Percentiles rank a stretch among this genome's conserved stretches.
Conservation (phyloP, 2,888 invertebrate species). For the Amphipyra tragopoginis region DNA sequence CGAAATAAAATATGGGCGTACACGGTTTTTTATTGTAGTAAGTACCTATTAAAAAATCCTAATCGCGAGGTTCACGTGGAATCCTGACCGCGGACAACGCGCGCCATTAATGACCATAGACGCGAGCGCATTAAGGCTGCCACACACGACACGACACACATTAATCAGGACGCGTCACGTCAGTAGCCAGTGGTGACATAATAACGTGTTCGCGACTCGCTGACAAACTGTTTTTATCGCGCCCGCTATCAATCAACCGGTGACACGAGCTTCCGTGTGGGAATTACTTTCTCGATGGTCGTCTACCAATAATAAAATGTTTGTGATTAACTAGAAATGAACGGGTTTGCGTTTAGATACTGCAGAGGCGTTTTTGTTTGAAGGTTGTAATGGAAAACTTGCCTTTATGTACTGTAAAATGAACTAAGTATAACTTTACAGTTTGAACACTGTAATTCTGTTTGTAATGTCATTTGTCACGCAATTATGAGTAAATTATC, state of each 20-base stretch:
- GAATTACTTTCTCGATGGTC: slow-evolving; percentile 74
- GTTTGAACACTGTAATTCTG: slow-evolving; percentile 17
- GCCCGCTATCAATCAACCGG: slow-evolving; percentile 81
- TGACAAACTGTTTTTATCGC: slow-evolving; percentile 83
- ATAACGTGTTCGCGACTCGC: slow-evolving; percentile 79
- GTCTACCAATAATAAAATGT: slow-evolving; percentile 56
- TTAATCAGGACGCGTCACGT: slow-evolving; percentile 80
- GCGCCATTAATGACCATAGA: slow-evolving; percentile 71
- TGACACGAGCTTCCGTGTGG: slow-evolving; percentile 82
- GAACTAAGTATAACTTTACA: slow-evolving; percentile 9
- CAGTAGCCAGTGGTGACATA: slow-evolving; percentile 80
- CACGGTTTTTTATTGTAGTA: neutral
- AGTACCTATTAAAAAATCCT: neutral
- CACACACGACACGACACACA: slow-evolving; percentile 74
- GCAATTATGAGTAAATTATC: slow-evolving; percentile 36
- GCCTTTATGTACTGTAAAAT: neutral
- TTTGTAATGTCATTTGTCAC: slow-evolving; percentile 37
- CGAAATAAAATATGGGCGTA: too few species aligned
- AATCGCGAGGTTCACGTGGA: slow-evolving; percentile 28
- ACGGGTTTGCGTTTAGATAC: slow-evolving; percentile 42
- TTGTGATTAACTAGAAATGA: slow-evolving; percentile 51
- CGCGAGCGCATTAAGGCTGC: slow-evolving; percentile 71
- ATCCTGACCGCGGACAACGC: slow-evolving; percentile 74
- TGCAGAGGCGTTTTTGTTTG: slow-evolving; percentile 20
- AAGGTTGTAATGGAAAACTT: slow-evolving; percentile 34